phyloP scores from a whole-genome alignment of 2,888 invertebrate species.

The Protophormia terraenovae region DNA sequence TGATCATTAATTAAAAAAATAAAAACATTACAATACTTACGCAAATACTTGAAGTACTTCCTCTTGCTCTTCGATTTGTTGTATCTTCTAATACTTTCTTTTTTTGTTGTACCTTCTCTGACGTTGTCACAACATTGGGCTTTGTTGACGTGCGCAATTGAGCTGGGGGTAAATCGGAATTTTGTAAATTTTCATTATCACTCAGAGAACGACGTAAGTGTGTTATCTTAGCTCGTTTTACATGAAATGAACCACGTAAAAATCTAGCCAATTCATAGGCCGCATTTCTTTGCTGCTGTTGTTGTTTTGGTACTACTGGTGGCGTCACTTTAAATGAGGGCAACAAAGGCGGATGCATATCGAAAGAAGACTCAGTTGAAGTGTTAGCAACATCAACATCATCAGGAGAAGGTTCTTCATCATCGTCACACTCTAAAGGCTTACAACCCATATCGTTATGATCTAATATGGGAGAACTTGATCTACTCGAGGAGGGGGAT shows the following conservation, averaged over 20 bases:
- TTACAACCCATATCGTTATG: constrained; percentile 63
- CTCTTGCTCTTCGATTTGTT: constrained; percentile 45
- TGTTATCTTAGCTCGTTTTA: constrained; percentile 78
- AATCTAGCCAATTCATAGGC: constrained; percentile 78
- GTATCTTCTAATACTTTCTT: constrained; percentile 57
- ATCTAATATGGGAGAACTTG: neutral
- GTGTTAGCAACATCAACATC: constrained; percentile 73
- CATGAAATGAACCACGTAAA: constrained; percentile 78
- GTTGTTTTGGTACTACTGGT: constrained; percentile 68
- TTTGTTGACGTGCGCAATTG: constrained; percentile 30
- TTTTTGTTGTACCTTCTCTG: constrained; percentile 39
- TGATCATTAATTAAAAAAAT: neutral
- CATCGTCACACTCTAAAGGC: constrained; percentile 65
- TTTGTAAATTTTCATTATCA: constrained; percentile 78
- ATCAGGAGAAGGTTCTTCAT: constrained; percentile 72
- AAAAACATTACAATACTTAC: constrained; percentile 46
- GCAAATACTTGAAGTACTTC: constrained; percentile 47
- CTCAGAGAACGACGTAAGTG: constrained; percentile 79
- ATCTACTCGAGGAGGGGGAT: constrained; percentile 66
- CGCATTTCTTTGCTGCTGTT: constrained; percentile 73
- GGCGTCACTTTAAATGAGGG: constrained; percentile 80
- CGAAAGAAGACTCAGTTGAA: constrained; percentile 78
- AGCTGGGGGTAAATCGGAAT: constrained; percentile 71
- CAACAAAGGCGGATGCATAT: constrained; percentile 79
- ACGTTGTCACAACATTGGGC: neutral